These are phyloP conservation scores for Lutjanus campechanus DNA, from an alignment of 2,797 vertebrate species.

Conservation along the genomic window DNA sequence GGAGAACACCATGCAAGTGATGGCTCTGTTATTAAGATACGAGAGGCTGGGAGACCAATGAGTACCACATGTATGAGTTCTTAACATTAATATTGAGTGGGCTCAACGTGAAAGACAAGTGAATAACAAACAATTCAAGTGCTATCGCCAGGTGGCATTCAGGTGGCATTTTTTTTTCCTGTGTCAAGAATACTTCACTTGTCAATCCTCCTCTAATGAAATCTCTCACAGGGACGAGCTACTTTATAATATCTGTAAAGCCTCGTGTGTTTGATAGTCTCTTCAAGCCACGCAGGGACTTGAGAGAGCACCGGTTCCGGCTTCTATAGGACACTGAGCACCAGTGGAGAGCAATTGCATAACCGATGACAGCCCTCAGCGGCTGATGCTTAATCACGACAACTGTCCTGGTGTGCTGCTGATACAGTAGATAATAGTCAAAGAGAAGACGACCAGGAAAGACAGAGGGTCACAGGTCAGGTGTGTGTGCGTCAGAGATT, in stretches of 20 bases:
- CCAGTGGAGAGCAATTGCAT: conserved; percentile 60
- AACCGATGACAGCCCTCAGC: conserved; percentile 64
- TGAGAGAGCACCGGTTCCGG: background rate
- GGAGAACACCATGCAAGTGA: background rate
- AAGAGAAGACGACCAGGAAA: conserved; percentile 39
- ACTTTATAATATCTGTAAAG: conserved; percentile 5
- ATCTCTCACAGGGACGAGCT: background rate
- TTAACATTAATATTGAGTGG: background rate
- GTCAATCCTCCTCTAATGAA: background rate
- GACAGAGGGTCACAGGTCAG: conserved; percentile 57
- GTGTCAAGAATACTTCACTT: conserved; percentile 34
- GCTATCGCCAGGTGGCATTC: background rate
- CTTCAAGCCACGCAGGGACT: conserved; percentile 34
- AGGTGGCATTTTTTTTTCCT: conserved; percentile 9
- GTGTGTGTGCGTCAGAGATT: conserved; percentile 24
- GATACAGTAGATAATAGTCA: conserved; percentile 57
- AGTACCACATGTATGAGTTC: background rate
- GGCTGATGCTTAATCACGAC: conserved; percentile 60
- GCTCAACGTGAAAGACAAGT: background rate
- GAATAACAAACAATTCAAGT: background rate
- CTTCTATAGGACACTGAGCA: conserved; percentile 32
- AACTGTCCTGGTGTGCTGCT: conserved; percentile 67
- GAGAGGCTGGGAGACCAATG: background rate
- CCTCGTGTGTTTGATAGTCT: conserved; percentile 33
- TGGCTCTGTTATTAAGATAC: background rate